These are phyloP conservation scores for Drosophila virilis DNA, from an alignment of 1,140 invertebrate species.

Conservation along the genomic window DNA sequence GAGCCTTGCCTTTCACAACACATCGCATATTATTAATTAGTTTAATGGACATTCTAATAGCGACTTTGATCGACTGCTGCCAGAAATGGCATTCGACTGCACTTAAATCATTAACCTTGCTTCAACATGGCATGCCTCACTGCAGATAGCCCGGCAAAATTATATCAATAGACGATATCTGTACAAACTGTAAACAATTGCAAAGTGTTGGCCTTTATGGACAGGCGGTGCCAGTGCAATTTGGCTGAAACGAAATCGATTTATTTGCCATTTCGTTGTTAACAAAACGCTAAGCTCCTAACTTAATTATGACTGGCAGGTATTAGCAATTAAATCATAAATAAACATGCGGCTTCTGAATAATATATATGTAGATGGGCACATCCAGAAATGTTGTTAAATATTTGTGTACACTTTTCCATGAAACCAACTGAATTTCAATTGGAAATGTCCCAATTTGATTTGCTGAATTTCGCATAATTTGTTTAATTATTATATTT, in stretches of 20 bases:
- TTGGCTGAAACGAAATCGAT: conserved; percentile 25
- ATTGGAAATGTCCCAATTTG: conserved; percentile 9
- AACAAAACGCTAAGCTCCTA: conserved; percentile 12
- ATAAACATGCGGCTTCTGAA: conserved; percentile 30
- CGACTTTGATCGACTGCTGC: conserved; percentile 5
- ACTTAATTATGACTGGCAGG: conserved; percentile 52
- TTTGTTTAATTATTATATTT: conserved; percentile 63
- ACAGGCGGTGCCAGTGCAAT: not conserved
- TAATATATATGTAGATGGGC: conserved; percentile 4
- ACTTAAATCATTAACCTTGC: conserved; percentile 29
- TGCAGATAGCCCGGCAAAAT: not conserved
- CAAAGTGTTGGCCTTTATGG: conserved; percentile 12
- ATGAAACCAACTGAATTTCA: conserved; percentile 8
- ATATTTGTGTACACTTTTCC: conserved; percentile 13
- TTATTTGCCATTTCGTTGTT: conserved; percentile 38
- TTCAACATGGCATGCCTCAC: not conserved
- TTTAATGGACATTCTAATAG: conserved; percentile 30
- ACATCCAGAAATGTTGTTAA: conserved; percentile 4
- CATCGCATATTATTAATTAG: conserved; percentile 55
- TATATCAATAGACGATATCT: not conserved
- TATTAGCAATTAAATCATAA: conserved; percentile 41
- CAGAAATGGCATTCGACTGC: conserved; percentile 24
- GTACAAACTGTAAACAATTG: conserved; percentile 12
- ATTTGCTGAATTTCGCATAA: conserved; percentile 31
- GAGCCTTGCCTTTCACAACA: no score